Conservation (phyloP, 2,797 vertebrate species). For the Sorex maritimensis region DNA sequence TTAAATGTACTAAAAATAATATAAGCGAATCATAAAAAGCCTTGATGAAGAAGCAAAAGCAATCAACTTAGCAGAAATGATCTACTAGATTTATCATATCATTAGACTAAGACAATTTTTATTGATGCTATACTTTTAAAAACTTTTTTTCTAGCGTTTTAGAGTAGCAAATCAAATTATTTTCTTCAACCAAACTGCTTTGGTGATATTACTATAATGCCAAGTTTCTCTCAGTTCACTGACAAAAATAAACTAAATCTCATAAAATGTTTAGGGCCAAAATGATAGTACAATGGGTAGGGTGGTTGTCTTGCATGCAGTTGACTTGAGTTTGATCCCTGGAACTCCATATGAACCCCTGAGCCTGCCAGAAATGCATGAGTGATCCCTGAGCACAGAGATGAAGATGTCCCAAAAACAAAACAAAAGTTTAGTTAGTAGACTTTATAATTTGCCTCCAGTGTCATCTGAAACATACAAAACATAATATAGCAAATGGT, state of each 20-base stretch:
- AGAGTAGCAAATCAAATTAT: conserved; percentile 31
- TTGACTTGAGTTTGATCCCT: too few relatives aligned
- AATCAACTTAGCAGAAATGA: neutral
- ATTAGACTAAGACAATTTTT: conserved; percentile 46
- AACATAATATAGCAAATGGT: conserved; percentile 8
- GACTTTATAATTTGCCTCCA: conserved; percentile 60
- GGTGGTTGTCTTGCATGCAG: too few relatives aligned
- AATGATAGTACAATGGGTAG: too few relatives aligned
- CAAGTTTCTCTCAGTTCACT: conserved; percentile 28
- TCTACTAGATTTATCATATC: conserved; percentile 27
- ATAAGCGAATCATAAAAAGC: conserved; percentile 23
- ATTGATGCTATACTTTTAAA: neutral
- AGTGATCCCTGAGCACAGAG: neutral
- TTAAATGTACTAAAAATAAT: conserved; percentile 56
- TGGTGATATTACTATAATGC: conserved; percentile 38
- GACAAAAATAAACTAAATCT: conserved; percentile 59
- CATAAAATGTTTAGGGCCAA: neutral
- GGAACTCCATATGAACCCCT: too few relatives aligned
- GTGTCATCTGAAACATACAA: conserved; percentile 44
- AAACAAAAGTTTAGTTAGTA: neutral
- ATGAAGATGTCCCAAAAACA: too few relatives aligned
- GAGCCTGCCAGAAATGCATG: too few relatives aligned
- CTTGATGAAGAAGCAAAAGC: conserved; percentile 57
- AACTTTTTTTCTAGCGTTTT: conserved; percentile 23
- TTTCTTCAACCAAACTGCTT: conserved; percentile 26